A percentile compares a stretch with the other conserved stretches of the same genome.
These are phyloP conservation scores for Gallirallus australis DNA, from an alignment of 2,797 vertebrate genomes.

Conservation along the genomic window DNA sequence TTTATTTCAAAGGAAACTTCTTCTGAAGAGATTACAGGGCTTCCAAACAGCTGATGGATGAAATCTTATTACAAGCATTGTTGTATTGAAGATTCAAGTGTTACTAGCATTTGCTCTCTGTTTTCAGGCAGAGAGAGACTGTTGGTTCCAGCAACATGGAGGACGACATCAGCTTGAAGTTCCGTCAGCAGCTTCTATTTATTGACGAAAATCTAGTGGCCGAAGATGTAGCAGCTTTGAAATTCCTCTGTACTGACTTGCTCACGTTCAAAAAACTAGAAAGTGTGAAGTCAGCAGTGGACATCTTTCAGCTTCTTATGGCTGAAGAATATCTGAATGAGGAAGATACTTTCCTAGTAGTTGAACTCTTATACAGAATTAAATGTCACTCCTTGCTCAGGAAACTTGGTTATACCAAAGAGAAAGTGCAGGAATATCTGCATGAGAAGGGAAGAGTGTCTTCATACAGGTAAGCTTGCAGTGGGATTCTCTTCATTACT, in stretches of 20 bases:
- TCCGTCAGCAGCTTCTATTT: slow-evolving; percentile 39
- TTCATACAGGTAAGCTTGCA: slow-evolving; percentile 70
- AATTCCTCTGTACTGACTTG: slow-evolving; percentile 77
- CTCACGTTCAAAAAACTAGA: slow-evolving; percentile 61
- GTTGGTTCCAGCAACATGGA: slow-evolving; percentile 15
- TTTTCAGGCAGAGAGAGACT: neutral
- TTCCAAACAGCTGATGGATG: neutral
- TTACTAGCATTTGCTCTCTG: neutral
- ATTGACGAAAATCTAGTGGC: slow-evolving; percentile 59
- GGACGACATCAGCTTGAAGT: neutral
- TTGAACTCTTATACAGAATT: slow-evolving; percentile 76
- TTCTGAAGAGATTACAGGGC: neutral
- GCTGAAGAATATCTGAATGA: slow-evolving; percentile 28
- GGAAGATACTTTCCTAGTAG: slow-evolving; percentile 67
- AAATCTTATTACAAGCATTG: neutral
- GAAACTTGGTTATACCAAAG: slow-evolving; percentile 54
- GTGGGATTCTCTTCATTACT: neutral
- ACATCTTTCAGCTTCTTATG: slow-evolving; percentile 72
- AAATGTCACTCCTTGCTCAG: slow-evolving; percentile 51
- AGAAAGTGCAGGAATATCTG: slow-evolving; percentile 47
- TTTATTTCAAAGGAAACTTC: neutral
- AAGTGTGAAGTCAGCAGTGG: slow-evolving; percentile 22
- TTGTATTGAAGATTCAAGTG: neutral
- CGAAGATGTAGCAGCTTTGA: slow-evolving; percentile 73
- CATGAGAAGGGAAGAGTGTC: slow-evolving; percentile 49